Evolutionary conservation across 2,797 vertebrate species (phyloP), one percentile per base, ranked within the genome.

Genomic region (Mionectes olivaceus): DNA sequence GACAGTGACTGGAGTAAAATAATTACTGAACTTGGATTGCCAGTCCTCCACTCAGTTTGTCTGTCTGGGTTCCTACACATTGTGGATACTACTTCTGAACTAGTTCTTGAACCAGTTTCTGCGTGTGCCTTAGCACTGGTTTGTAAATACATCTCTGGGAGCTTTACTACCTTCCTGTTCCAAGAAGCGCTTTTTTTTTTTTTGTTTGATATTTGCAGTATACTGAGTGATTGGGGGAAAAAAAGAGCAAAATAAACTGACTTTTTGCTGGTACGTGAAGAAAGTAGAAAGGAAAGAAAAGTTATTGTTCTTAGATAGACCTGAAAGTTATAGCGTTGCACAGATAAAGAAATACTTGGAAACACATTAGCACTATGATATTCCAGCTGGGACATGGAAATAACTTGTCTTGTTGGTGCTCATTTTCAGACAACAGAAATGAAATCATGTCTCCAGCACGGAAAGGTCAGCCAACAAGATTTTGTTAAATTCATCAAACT

Each of bases 381-480:
- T 93, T 96, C 93, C 70, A 39, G 63, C 89, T 96, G 95, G 90
- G 94, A 91, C 85, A 65, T 94, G 92, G 94, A 96, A 95, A 96
- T 76, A 96, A 93, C 91, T 96, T 90, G 95, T 95, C 92, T 75
- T 95, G 59, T 92, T 95, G 89, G 80, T 94, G 83, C 41, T 93
- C 76, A 3, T 97, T 96, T 93, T 95, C 94, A 97, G 96, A 97
- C 96, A 96, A 94, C 95, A 96, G 95, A 91, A 90, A 96, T 97
- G 96, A 97, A 97, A 96, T 96, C 96, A 97, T 96, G 96, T 97
- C 95, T 97, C 95, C 83, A 80, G 80, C 25, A 50, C 0, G 28
- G 64, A 95, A 96, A 96, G 96, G 95, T 96, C 96, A 96, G 94
- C 95, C 96, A 96, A 87, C 69, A 88, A 60, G 83, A 93, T 94